These are phyloP conservation scores for Oikopleura dioica DNA, from an alignment of 23 tunicate genomes.

Conservation along the genomic window DNA sequence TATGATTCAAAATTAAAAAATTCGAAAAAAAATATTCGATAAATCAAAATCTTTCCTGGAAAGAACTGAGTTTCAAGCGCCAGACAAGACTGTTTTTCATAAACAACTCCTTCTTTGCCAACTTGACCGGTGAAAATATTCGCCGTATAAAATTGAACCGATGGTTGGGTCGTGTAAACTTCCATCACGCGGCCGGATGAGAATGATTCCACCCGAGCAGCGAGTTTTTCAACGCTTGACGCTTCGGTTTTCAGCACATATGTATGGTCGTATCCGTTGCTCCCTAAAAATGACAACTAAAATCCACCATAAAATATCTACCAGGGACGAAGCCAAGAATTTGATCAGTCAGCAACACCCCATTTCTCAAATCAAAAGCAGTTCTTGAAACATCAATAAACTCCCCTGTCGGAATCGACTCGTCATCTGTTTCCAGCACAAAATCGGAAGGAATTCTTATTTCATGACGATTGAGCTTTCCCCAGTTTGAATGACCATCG, in stretches of 20 bases:
- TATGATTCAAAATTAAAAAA: too few species aligned
- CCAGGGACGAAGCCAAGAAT: slow-evolving; percentile 26
- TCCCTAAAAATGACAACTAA: too few species aligned
- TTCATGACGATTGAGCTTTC: slow-evolving; percentile 25
- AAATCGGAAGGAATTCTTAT: slow-evolving; percentile 24
- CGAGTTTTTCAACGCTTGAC: too few species aligned
- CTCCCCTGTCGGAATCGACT: slow-evolving; percentile 43
- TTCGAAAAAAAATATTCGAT: too few species aligned
- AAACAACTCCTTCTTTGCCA: slow-evolving; percentile 26
- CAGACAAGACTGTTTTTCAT: slow-evolving; percentile 34
- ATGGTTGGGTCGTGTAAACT: slow-evolving; percentile 48
- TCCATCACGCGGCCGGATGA: slow-evolving; percentile 34
- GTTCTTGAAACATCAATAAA: slow-evolving; percentile 20
- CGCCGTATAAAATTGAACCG: slow-evolving; percentile 63
- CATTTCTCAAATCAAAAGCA: slow-evolving; percentile 37
- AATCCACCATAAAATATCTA: slow-evolving; percentile 28
- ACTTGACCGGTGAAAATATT: slow-evolving; percentile 25
- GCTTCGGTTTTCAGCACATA: too few species aligned
- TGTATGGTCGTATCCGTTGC: not conserved
- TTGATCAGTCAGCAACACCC: slow-evolving; percentile 21
- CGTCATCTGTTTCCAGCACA: slow-evolving; percentile 33
- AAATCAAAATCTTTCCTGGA: too few species aligned
- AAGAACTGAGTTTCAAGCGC: slow-evolving; percentile 75
- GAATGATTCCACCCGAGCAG: slow-evolving; percentile 26
- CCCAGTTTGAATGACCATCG: slow-evolving; percentile 69